phyloP scores from a whole-genome alignment of 2,888 invertebrate species.

The Stenoptilia bipunctidactyla region DNA sequence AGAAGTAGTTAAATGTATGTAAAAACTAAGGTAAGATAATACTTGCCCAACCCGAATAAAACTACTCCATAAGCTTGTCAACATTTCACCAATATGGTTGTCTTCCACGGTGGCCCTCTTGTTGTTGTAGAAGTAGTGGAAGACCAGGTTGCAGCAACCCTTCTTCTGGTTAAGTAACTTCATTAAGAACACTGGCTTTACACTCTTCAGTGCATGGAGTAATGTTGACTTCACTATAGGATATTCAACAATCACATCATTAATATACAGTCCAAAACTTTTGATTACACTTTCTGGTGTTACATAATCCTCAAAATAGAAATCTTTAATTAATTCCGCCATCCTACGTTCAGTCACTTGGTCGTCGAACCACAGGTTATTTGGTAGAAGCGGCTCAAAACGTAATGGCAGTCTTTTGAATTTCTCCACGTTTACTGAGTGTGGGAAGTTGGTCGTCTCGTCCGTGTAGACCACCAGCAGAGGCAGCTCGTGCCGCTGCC shows the following conservation, averaged over 20 bases:
- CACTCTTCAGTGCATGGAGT: conserved; percentile 30
- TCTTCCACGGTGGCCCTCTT: conserved; percentile 19
- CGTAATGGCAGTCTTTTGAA: conserved; percentile 25
- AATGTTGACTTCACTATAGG: conserved; percentile 39
- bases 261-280: conserved; percentile 35
- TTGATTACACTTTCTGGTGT: conserved; percentile 12
- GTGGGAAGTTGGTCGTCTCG: conserved; percentile 22
- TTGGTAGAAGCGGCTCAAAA: conserved; percentile 40
- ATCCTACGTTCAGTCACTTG: conserved; percentile 25
- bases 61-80: conserved; percentile 35
- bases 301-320: conserved; percentile 31
- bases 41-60: conserved; percentile 48
- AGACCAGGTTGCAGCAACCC: not conserved
- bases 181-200: conserved; percentile 38
- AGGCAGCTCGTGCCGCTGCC: conserved; percentile 33
- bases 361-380: conserved; percentile 35
- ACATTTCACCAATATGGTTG: conserved; percentile 22
- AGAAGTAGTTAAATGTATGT: too few relatives aligned
- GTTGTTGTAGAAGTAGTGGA: not conserved
- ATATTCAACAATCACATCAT: conserved; percentile 41
- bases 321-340: conserved; percentile 35
- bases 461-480: conserved; percentile 35
- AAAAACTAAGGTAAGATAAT: too few relatives aligned
- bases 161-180: conserved; percentile 21
- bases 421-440: conserved; percentile 21